These are phyloP conservation scores for Saccostrea glomerata DNA, from an alignment of 1,140 invertebrate species.

Conservation along the genomic window DNA sequence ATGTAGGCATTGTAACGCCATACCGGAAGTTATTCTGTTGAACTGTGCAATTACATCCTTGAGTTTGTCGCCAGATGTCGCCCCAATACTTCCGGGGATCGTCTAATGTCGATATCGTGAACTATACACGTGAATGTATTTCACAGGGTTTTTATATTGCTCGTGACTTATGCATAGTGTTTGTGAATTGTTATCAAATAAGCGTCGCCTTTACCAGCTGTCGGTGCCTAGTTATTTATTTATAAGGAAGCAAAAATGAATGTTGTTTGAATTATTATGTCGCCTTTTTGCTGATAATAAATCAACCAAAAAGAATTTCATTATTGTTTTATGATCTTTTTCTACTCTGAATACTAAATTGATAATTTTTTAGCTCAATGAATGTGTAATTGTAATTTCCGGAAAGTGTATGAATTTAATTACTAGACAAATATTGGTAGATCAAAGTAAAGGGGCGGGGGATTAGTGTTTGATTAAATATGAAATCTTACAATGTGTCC, in stretches of 20 bases:
- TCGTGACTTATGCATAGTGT: background rate
- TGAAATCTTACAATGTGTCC: no score
- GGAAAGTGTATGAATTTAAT: no score
- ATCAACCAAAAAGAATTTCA: background rate
- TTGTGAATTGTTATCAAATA: background rate
- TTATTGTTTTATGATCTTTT: background rate
- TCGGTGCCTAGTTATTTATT: background rate
- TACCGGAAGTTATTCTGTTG: background rate
- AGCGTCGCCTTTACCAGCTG: background rate
- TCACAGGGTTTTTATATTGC: background rate
- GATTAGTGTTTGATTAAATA: no score
- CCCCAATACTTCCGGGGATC: background rate
- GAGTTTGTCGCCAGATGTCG: background rate
- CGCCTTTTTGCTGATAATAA: background rate
- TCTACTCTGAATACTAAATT: background rate
- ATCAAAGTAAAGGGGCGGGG: no score
- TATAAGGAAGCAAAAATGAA: background rate
- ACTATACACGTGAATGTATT: background rate
- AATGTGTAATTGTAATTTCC: no score
- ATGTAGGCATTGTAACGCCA: background rate
- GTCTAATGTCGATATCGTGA: background rate
- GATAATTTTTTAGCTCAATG: background rate
- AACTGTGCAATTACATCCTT: background rate
- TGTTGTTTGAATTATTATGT: background rate
- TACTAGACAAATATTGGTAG: no score